Evolutionary conservation across 2,888 invertebrate species (phyloP).

Genomic region (Neelides folsomi): DNA sequence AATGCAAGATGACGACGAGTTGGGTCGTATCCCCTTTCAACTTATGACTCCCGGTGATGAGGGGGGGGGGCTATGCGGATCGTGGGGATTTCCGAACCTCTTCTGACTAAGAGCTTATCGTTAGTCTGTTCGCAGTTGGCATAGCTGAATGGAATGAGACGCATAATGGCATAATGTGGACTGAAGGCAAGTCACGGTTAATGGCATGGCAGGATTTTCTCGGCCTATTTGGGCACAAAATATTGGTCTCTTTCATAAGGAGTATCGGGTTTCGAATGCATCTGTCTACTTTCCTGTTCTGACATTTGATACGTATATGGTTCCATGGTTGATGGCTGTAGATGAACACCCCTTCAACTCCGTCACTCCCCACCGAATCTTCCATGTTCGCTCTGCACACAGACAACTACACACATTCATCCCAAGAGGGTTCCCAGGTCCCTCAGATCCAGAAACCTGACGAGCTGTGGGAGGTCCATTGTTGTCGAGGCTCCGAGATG

Average conservation of each 20-base stretch:
- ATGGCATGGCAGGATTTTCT: constrained; percentile 15
- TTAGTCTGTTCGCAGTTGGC: too few relatives aligned
- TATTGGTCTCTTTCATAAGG: constrained; percentile 30
- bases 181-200: constrained; percentile 12
- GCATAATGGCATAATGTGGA: not conserved
- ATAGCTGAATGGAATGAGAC: too few relatives aligned
- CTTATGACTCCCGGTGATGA: too few relatives aligned
- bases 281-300: constrained; percentile 33
- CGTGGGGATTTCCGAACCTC: too few relatives aligned
- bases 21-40: too few relatives aligned
- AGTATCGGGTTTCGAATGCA: constrained; percentile 31
- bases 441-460: constrained; percentile 20
- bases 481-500: constrained; percentile 26
- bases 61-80: too few relatives aligned
- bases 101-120: too few relatives aligned
- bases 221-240: constrained; percentile 17
- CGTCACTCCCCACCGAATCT: not conserved
- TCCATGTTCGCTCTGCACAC: not conserved
- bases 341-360: not conserved
- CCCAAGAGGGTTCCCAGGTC: constrained; percentile 12
- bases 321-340: constrained; percentile 17
- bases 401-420: not conserved
- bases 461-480: constrained; percentile 33
- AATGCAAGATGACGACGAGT: too few relatives aligned
- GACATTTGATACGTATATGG: constrained; percentile 30